These are phyloP conservation scores for Eristalis pertinax DNA, from an alignment of 2,888 invertebrate species.

Conservation along the genomic window DNA sequence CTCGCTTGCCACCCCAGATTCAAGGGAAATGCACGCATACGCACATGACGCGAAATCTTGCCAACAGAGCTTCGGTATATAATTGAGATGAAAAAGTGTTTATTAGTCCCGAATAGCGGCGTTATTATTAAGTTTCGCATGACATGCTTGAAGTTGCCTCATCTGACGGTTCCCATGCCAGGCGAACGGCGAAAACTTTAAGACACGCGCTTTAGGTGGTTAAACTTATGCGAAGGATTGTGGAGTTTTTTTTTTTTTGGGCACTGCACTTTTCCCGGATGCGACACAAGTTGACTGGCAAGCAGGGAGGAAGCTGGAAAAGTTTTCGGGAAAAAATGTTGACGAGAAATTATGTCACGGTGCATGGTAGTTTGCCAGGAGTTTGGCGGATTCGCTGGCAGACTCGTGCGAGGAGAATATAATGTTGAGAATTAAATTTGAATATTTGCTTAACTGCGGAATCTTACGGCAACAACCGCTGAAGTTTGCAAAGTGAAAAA, in stretches of 20 bases:
- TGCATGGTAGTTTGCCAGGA: neutral
- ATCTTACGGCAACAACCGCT: neutral
- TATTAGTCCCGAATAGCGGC: slow-evolving; percentile 52
- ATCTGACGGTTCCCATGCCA: slow-evolving; percentile 28
- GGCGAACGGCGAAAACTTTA: neutral
- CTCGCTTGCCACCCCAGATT: neutral
- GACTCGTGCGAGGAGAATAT: neutral
- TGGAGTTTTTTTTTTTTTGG: neutral
- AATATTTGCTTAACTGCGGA: neutral
- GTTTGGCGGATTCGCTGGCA: neutral
- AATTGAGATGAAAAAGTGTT: slow-evolving; percentile 54
- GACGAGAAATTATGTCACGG: neutral
- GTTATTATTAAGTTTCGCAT: slow-evolving; percentile 47
- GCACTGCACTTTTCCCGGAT: neutral
- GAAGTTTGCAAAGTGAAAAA: neutral
- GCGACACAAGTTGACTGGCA: neutral
- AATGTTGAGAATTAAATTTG: neutral
- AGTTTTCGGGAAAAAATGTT: neutral
- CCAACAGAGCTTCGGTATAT: neutral
- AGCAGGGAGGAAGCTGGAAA: neutral
- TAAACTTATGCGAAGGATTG: neutral
- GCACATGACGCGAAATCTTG: too few relatives aligned
- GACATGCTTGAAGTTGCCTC: slow-evolving; percentile 34
- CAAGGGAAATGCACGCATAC: too few relatives aligned
- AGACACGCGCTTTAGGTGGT: neutral